phyloP scores from a whole-genome alignment of 2,888 invertebrate species.

The Thecophora atra region DNA sequence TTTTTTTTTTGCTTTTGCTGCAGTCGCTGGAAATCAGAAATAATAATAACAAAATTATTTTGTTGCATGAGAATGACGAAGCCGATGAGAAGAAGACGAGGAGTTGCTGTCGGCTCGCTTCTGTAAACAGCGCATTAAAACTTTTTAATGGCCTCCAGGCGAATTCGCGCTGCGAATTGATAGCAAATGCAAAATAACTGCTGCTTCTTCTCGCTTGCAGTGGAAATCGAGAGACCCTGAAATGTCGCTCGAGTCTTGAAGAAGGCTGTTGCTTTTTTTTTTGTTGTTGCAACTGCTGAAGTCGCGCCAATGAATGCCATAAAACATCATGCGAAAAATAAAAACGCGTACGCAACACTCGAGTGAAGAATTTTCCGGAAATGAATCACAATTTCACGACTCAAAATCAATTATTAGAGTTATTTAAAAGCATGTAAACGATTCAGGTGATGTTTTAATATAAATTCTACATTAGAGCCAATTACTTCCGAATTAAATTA shows the following conservation, averaged over 20 bases:
- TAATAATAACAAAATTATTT: background rate
- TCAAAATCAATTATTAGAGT: background rate
- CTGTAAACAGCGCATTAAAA: no score
- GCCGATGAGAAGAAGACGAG: no score
- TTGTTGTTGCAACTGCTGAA: background rate
- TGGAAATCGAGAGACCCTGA: constrained; percentile 25
- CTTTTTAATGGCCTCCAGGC: background rate
- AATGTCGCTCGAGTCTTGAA: background rate
- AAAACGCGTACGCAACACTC: background rate
- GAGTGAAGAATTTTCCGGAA: background rate
- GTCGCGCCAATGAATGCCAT: background rate
- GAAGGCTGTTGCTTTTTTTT: background rate
- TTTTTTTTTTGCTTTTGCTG: no score
- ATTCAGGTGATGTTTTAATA: no score
- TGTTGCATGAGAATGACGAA: no score
- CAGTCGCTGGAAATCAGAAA: background rate
- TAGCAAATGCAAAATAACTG: background rate
- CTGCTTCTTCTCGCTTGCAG: constrained; percentile 12
- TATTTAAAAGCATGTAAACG: background rate
- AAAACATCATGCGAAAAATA: background rate
- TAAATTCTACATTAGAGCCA: no score
- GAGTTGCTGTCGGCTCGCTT: no score
- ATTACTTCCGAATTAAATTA: no score
- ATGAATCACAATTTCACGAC: background rate
- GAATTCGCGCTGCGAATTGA: background rate